Evolutionary conservation across 2,797 vertebrate genomes (phyloP).

Genomic region (Myotis daubentonii): DNA sequence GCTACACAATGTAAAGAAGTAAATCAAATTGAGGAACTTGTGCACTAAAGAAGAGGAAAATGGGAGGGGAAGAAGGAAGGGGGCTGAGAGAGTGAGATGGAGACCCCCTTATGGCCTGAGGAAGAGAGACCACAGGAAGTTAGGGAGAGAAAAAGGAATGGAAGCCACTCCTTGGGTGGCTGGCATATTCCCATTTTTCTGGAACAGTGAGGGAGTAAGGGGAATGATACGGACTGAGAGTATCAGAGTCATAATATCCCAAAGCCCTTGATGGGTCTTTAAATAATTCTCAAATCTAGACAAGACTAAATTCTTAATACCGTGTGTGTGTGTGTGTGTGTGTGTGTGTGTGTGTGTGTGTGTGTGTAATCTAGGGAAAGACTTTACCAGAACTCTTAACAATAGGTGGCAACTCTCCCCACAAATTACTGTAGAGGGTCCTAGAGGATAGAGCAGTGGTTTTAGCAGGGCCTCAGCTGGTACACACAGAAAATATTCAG

Average conservation of each 20-base stretch:
- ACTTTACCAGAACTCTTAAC: neutral
- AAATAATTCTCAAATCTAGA: neutral
- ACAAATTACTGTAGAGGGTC: neutral
- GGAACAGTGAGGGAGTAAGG: neutral
- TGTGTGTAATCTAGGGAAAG: neutral
- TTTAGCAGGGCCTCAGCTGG: slow-evolving; percentile 61
- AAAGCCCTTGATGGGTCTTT: neutral
- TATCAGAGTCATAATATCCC: neutral
- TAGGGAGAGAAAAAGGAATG: neutral
- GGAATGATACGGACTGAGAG: neutral
- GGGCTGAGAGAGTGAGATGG: neutral
- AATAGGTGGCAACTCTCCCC: neutral
- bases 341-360: too few relatives aligned
- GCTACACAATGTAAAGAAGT: slow-evolving; percentile 78
- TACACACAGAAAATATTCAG: slow-evolving; percentile 44
- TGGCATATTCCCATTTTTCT: neutral
- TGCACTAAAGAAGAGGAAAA: slow-evolving; percentile 65
- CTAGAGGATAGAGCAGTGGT: neutral
- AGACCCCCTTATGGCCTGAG: neutral
- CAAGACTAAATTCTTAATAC: neutral
- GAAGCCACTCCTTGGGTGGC: neutral
- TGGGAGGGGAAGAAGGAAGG: neutral
- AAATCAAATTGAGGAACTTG: slow-evolving; percentile 77
- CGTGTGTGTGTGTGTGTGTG: too few relatives aligned
- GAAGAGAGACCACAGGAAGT: neutral